Evolutionary conservation across 1,140 invertebrate genomes (phyloP).

Genomic region (Plectrocnemia conspersa): DNA sequence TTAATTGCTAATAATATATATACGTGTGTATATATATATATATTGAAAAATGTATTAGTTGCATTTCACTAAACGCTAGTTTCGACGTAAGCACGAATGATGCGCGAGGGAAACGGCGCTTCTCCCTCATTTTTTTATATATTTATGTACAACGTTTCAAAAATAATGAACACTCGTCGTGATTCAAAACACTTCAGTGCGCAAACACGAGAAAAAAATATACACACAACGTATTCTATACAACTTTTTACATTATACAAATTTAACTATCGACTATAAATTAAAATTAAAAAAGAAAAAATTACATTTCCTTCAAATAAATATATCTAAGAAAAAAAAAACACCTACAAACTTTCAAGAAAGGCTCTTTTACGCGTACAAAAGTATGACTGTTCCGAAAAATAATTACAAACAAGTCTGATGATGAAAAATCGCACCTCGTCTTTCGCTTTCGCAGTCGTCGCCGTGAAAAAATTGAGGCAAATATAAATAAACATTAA

Average conservation of each 20-base stretch:
- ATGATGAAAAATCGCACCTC: too few relatives aligned
- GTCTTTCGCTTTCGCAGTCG: too few relatives aligned
- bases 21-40: constrained; percentile 3
- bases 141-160: not conserved
- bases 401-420: too few relatives aligned
- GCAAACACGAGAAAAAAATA: constrained; percentile 10
- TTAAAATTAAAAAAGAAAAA: not conserved
- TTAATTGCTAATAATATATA: not conserved
- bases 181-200: not conserved
- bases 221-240: constrained; percentile 2
- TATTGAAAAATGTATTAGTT: not conserved
- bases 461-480: too few relatives aligned
- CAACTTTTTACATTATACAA: constrained; percentile 7
- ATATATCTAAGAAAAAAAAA: constrained; percentile 4
- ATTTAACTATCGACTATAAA: not conserved
- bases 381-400: too few relatives aligned
- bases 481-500: too few relatives aligned
- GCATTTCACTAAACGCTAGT: not conserved
- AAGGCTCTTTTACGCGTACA: too few relatives aligned
- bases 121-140: not conserved
- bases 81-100: not conserved
- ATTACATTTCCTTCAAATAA: constrained; percentile 1
- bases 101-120: constrained; percentile 4
- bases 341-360: too few relatives aligned
- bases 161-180: not conserved